Evolutionary conservation across 92 coral and sea anemone species (phyloP).

Genomic region (Desmophyllum pertusum): DNA sequence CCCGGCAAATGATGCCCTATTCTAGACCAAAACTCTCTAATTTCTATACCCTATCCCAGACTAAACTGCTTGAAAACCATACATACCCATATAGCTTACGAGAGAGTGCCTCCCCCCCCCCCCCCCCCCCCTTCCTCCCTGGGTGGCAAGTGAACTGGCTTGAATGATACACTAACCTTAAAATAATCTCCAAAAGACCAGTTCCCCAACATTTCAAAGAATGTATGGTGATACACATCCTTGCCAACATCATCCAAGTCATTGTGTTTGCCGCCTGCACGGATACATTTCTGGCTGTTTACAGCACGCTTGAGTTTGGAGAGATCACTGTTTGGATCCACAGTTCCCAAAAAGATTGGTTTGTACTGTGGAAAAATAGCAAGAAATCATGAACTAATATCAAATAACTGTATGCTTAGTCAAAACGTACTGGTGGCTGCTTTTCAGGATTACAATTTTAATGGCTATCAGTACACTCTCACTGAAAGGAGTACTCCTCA

Average conservation of each 20-base stretch:
- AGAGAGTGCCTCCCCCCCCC: too few species aligned
- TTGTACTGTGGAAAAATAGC: slow-evolving; percentile 64
- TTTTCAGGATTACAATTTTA: background rate
- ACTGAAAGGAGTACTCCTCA: too few species aligned
- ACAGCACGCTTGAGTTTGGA: slow-evolving; percentile 86
- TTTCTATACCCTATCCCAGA: too few species aligned
- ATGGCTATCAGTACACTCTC: too few species aligned
- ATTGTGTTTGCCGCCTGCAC: slow-evolving; percentile 96
- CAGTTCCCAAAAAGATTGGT: slow-evolving; percentile 92
- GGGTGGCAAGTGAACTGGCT: background rate
- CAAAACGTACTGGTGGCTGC: too few species aligned
- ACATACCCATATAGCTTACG: too few species aligned
- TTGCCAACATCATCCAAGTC: slow-evolving; percentile 98
- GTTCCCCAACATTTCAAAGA: slow-evolving; percentile 98
- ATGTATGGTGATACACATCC: slow-evolving; percentile 98
- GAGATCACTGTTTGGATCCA: slow-evolving; percentile 94
- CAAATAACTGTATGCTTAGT: too few species aligned
- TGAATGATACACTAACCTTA: slow-evolving; percentile 63
- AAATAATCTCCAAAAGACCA: slow-evolving; percentile 99
- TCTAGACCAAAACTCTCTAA: too few species aligned
- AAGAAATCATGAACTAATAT: background rate
- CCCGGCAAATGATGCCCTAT: too few species aligned
- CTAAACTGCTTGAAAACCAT: too few species aligned
- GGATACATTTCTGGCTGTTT: slow-evolving; percentile 96
- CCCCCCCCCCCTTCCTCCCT: too few species aligned